These are phyloP conservation scores for fruit fly (Drosophila melanogaster) DNA, from an alignment of 1,140 invertebrate genomes.

Conservation along the genomic window DNA sequence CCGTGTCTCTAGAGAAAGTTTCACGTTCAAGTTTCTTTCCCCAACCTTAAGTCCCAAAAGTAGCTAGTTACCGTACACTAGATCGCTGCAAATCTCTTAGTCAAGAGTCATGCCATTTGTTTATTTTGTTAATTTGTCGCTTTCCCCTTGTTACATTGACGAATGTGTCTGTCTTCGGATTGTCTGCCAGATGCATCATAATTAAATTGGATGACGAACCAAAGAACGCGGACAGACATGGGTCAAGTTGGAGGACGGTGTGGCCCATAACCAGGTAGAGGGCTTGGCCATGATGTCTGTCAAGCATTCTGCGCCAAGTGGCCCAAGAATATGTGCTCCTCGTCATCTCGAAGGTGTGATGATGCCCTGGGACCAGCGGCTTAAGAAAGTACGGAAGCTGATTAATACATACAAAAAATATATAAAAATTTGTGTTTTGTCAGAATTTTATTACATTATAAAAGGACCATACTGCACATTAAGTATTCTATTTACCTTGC, in stretches of 20 bases:
- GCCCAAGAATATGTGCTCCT: constrained; percentile 6
- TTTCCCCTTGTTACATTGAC: constrained; percentile 66
- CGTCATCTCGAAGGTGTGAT: constrained; percentile 1
- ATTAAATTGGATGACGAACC: constrained; percentile 72
- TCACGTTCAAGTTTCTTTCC: constrained; percentile 57
- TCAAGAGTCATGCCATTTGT: constrained; percentile 74
- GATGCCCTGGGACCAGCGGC: not conserved
- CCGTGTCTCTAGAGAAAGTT: constrained; percentile 42
- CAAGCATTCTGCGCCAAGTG: constrained; percentile 7
- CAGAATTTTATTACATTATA: too few relatives aligned
- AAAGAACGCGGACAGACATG: constrained; percentile 58
- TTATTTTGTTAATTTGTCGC: constrained; percentile 74
- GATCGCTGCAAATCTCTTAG: constrained; percentile 40
- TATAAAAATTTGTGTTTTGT: not conserved
- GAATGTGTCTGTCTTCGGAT: constrained; percentile 47
- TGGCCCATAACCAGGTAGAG: constrained; percentile 14
- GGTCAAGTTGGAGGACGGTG: constrained; percentile 73
- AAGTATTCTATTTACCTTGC: not conserved
- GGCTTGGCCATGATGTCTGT: constrained; percentile 31
- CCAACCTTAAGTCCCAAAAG: constrained; percentile 22
- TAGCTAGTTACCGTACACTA: constrained; percentile 25
- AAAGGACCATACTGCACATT: not conserved
- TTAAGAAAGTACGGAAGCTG: constrained; percentile 13
- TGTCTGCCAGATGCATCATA: constrained; percentile 59
- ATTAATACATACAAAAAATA: not conserved